Conservation (phyloP, 2,113 vertebrate species). For the Nothocercus julius region DNA sequence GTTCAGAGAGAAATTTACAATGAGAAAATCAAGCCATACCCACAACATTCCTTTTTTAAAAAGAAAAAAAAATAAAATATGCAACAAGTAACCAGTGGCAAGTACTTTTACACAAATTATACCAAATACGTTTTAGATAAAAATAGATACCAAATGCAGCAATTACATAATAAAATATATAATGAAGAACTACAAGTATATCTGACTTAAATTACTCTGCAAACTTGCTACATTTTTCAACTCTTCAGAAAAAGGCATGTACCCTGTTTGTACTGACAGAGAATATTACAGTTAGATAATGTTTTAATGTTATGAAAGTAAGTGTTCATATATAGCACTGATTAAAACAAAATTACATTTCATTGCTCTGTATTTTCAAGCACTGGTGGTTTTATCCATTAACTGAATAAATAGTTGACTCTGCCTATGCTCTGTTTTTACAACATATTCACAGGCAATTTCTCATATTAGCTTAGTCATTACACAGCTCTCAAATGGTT, state of each 20-base stretch:
- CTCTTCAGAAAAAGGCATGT: neutral
- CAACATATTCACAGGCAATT: neutral
- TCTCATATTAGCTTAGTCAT: neutral
- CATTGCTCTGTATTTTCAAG: neutral
- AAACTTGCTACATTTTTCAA: neutral
- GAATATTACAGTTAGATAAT: neutral
- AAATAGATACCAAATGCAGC: neutral
- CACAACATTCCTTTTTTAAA: neutral
- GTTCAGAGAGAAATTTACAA: neutral
- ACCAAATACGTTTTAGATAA: neutral
- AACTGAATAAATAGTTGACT: neutral
- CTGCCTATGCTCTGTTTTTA: neutral
- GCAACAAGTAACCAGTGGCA: neutral
- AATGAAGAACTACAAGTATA: accelerated
- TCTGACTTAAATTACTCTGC: neutral
- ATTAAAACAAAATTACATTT: neutral
- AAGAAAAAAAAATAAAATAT: neutral
- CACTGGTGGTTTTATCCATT: neutral
- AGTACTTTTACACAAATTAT: neutral
- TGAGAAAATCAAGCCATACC: neutral
- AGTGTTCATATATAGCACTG: neutral
- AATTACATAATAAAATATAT: neutral
- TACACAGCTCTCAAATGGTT: neutral
- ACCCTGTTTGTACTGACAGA: neutral
- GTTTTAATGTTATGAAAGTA: neutral